Conservation (phyloP, 2,888 invertebrate genomes). For the Palloptera scutellata region DNA sequence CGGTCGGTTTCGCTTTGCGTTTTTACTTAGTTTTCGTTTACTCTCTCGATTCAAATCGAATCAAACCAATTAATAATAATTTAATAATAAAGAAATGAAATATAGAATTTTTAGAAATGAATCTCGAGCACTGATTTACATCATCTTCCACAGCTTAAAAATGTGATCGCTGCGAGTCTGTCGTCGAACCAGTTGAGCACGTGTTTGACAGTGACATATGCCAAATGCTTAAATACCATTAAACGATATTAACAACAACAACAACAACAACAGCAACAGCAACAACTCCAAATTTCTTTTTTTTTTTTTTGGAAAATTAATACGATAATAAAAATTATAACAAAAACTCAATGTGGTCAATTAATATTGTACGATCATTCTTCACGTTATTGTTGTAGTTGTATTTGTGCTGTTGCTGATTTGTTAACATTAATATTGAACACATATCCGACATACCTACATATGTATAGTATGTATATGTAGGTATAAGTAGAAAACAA, state of each 20-base stretch:
- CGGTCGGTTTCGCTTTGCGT: too few species aligned
- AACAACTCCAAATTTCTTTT: not conserved
- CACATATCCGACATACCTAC: not conserved
- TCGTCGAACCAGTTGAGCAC: constrained; percentile 8
- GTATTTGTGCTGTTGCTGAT: constrained; percentile 17
- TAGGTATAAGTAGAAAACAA: not conserved
- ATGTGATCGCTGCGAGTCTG: not conserved
- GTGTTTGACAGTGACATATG: constrained; percentile 24
- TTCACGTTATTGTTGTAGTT: constrained; percentile 2
- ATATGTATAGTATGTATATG: too few species aligned
- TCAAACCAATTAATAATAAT: too few species aligned
- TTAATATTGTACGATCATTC: constrained; percentile 26
- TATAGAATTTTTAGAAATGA: too few species aligned
- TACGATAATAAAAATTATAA: constrained; percentile 32
- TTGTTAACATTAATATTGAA: constrained; percentile 31
- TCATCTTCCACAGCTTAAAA: not conserved
- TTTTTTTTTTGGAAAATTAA: constrained; percentile 25
- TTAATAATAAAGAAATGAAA: too few species aligned
- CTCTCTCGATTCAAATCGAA: too few species aligned
- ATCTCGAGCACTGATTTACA: too few species aligned
- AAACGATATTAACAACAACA: constrained; percentile 17
- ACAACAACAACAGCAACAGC: constrained; percentile 1
- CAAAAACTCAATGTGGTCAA: constrained; percentile 29
- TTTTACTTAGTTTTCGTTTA: too few species aligned
- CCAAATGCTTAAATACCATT: constrained; percentile 20